Evolutionary conservation across 1,140 invertebrate species (phyloP).

Genomic region (Lepidurus couesii): DNA sequence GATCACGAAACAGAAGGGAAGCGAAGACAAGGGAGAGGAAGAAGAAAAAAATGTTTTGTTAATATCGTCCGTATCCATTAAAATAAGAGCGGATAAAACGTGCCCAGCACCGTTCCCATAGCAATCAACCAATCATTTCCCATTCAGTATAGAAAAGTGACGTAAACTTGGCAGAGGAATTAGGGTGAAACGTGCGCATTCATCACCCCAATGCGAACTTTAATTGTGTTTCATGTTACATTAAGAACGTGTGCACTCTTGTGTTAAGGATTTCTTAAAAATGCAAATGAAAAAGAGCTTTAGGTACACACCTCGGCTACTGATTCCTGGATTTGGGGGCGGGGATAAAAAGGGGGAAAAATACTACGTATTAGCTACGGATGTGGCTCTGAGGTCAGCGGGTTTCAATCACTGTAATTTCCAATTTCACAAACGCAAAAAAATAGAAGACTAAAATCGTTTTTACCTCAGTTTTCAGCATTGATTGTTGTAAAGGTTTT

Average conservation of each 20-base stretch:
- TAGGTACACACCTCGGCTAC: conserved; percentile 29
- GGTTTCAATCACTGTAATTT: neutral
- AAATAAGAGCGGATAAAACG: neutral
- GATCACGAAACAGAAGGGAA: conserved; percentile 36
- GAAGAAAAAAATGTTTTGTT: neutral
- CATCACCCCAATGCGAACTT: neutral
- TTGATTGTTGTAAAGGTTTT: conserved; percentile 63
- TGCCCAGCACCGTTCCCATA: neutral
- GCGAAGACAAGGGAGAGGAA: neutral
- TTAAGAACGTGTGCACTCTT: neutral
- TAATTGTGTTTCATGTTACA: no score
- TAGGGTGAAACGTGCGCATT: neutral
- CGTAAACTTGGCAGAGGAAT: no score
- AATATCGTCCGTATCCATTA: conserved; percentile 2
- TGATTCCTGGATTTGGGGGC: neutral
- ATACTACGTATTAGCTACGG: neutral
- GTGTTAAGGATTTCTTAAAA: neutral
- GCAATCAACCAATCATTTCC: conserved; percentile 1
- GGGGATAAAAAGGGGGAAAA: conserved; percentile 19
- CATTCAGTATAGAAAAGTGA: neutral
- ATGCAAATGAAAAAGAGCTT: conserved; percentile 23
- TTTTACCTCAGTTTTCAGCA: conserved; percentile 64
- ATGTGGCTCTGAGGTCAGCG: neutral
- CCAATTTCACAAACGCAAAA: neutral
- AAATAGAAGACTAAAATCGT: neutral